These are phyloP conservation scores for Hypomecis atomaria DNA, from an alignment of 2,888 invertebrate species.

Conservation along the genomic window DNA sequence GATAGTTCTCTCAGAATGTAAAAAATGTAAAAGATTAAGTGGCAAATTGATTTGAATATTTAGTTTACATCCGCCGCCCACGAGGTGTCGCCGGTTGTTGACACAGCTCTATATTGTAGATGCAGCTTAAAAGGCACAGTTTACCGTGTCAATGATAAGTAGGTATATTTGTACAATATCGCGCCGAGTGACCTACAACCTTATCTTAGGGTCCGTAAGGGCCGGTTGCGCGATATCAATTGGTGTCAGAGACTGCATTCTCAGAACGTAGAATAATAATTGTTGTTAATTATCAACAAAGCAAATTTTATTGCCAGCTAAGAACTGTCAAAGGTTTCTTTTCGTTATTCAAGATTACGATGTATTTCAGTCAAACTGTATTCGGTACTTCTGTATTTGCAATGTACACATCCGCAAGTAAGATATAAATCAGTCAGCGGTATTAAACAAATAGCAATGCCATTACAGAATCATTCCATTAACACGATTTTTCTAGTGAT, in stretches of 20 bases:
- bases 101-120: conserved; percentile 29
- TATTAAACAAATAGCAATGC: too few relatives aligned
- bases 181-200: conserved; percentile 57
- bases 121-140: conserved; percentile 46
- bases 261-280: conserved; percentile 26
- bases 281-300: background rate
- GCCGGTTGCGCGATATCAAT: conserved; percentile 48
- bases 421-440: too few relatives aligned
- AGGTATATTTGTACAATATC: conserved; percentile 57
- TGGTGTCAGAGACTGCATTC: conserved; percentile 36
- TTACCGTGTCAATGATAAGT: conserved; percentile 68
- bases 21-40: background rate
- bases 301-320: background rate
- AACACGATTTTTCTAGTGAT: too few relatives aligned
- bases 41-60: background rate
- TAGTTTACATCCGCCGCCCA: conserved; percentile 2
- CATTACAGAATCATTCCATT: too few relatives aligned
- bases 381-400: too few relatives aligned
- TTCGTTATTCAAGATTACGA: too few relatives aligned
- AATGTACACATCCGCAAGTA: too few relatives aligned
- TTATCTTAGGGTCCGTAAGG: conserved; percentile 69
- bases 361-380: too few relatives aligned
- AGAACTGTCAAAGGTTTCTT: too few relatives aligned
- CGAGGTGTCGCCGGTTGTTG: conserved; percentile 3
- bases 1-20: too few relatives aligned